These are phyloP conservation scores for Mesocentrotus franciscanus DNA, from an alignment of 53 echinoderm and acorn worm species.

Conservation along the genomic window DNA sequence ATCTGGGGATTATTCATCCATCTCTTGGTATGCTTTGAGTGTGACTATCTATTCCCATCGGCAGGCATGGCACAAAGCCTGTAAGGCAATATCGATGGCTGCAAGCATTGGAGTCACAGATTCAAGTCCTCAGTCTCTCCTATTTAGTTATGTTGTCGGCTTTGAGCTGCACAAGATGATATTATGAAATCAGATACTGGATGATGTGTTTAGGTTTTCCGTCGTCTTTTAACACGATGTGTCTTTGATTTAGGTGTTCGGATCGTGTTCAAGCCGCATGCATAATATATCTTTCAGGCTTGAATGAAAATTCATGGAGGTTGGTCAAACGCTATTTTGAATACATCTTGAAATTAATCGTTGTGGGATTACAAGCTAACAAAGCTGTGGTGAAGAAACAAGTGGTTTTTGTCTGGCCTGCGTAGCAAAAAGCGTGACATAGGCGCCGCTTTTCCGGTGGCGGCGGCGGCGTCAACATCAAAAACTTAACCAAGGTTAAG, in stretches of 20 bases:
- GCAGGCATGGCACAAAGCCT: not conserved
- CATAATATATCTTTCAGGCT: no score
- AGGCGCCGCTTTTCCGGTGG: no score
- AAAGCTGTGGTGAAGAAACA: no score
- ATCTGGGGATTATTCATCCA: not conserved
- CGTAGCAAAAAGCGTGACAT: no score
- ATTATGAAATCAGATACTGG: not conserved
- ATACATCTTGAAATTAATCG: no score
- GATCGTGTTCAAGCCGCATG: not conserved
- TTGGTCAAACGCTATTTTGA: no score
- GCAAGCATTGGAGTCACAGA: not conserved
- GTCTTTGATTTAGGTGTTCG: not conserved
- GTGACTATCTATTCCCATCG: not conserved
- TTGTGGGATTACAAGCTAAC: no score
- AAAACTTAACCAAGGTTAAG: no score
- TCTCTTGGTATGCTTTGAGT: conserved; percentile 1
- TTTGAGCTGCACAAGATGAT: not conserved
- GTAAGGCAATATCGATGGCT: not conserved
- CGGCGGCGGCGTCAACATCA: no score
- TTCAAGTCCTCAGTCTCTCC: not conserved
- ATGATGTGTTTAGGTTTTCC: not conserved
- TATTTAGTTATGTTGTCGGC: not conserved
- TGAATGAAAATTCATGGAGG: no score
- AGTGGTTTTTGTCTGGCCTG: no score
- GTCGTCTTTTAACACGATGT: not conserved